Conservation (phyloP, 2,113 vertebrate species). For the Rhinogobius similis region DNA sequence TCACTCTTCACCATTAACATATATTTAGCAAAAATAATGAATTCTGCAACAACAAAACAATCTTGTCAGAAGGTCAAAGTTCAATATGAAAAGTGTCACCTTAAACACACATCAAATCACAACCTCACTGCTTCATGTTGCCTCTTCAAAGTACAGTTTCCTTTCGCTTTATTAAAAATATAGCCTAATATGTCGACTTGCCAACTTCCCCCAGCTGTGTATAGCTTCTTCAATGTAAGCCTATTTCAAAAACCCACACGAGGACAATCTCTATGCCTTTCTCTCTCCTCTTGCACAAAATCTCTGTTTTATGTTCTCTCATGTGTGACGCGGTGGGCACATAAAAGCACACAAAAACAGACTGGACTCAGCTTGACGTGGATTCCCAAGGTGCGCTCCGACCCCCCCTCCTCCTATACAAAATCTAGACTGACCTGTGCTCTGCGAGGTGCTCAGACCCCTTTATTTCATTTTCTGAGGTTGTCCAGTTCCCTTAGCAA, state of each 20-base stretch:
- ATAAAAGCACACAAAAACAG: conserved; percentile 44
- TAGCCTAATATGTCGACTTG: neutral
- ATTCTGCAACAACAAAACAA: too few species aligned
- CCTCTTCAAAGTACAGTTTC: too few species aligned
- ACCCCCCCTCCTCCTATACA: conserved; percentile 38
- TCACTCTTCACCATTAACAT: too few species aligned
- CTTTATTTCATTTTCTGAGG: conserved; percentile 59
- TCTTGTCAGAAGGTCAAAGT: too few species aligned
- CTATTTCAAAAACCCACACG: conserved; percentile 38
- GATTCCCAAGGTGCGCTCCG: conserved; percentile 54
- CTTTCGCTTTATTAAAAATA: neutral
- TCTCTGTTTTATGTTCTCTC: conserved; percentile 43
- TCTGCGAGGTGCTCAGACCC: conserved; percentile 48
- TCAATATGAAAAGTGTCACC: too few species aligned
- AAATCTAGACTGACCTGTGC: conserved; percentile 60
- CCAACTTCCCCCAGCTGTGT: conserved; percentile 1
- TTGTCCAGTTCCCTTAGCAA: conserved; percentile 68
- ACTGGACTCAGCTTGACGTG: conserved; percentile 57
- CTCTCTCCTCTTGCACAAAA: conserved; percentile 19
- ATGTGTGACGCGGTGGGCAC: conserved; percentile 50
- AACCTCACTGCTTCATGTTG: too few species aligned
- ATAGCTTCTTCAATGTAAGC: conserved; percentile 27
- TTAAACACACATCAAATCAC: too few species aligned
- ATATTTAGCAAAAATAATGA: too few species aligned
- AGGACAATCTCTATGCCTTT: conserved; percentile 24